Conservation (phyloP, 2,888 invertebrate species). For the Miltochrista miniata region DNA sequence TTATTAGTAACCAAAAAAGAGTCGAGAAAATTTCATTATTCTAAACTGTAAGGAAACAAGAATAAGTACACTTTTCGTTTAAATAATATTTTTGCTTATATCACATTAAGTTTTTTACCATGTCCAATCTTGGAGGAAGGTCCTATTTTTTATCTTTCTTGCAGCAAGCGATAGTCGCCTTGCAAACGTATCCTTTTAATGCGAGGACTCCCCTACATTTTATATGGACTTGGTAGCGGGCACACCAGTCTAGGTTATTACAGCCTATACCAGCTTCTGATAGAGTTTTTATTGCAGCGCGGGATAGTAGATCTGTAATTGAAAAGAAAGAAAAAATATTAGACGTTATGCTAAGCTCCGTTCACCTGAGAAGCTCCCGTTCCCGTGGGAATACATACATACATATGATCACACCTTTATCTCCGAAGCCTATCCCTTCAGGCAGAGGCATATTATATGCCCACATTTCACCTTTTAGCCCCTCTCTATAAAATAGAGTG, state of each 20-base stretch:
- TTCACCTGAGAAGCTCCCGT: no score
- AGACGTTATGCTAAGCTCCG: background rate
- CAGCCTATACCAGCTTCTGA: slow-evolving; percentile 68
- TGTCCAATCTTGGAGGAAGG: background rate
- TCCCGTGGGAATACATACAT: no score
- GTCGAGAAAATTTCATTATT: background rate
- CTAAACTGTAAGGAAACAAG: slow-evolving; percentile 1
- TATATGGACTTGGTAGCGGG: slow-evolving; percentile 94
- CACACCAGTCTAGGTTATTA: slow-evolving; percentile 88
- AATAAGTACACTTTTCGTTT: slow-evolving; percentile 11
- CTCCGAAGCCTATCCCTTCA: no score
- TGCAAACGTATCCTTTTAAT: slow-evolving; percentile 93
- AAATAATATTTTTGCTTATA: slow-evolving; percentile 6
- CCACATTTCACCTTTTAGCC: no score
- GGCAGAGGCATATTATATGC: no score
- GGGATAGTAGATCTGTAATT: slow-evolving; percentile 67
- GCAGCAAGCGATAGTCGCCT: slow-evolving; percentile 61
- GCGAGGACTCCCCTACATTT: slow-evolving; percentile 96
- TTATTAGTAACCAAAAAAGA: background rate
- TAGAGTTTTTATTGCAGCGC: slow-evolving; percentile 83
- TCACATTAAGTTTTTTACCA: slow-evolving; percentile 7
- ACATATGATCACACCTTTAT: no score
- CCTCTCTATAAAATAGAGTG: no score
- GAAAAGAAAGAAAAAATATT: slow-evolving; percentile 1
- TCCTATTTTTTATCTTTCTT: slow-evolving; percentile 24